Base-by-base conservation (phyloP, 2,888 invertebrate genomes). In the Phrixothrix hirtus region DNA sequence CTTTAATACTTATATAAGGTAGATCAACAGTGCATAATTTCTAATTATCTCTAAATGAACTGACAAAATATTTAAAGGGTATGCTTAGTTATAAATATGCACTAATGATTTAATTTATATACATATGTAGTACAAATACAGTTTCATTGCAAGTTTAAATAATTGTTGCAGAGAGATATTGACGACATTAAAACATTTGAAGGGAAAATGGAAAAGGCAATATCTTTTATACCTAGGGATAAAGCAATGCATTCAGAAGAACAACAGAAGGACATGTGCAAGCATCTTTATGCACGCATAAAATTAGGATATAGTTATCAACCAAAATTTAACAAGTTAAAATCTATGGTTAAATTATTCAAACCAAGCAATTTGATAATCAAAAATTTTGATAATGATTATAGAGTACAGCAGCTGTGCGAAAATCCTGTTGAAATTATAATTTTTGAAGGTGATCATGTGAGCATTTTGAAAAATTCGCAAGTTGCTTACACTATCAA, bases 381-480 rank as follows among this genome's bases (percentile, higher is more conserved):
- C 9, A 68, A 80, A 6, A 76, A 78, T 0, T 68, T 81, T 1
- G 81, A 82, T 37, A 82, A 84, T 14, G 86, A 87, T 66, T 88
- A 89, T 62, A 84, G 84, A 10, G 70, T 89, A 0, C 79, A 81
- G 0, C 79, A 81, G 68, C 70, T 79, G 14, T 84, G 84, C 0
- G 78, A 79, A 16, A 77, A 78, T 0, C 77, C 77, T 1, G 79
- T 88, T 0, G 78, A 79, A 0, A 76, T 88, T 0, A 80, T 83
- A 62, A 80, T 79, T 37, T 75, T 87, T n/a, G 86, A 88, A 64
- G 90, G 89, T 7, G 86, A 86, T 66, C 90, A 90, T 64, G 70
- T 81, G 0, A 83, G 83, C 31, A 86, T 90, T 63, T 67, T 89
- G 59, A 83, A 87, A 10, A 34, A 15, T 13, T 12, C 3, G 5